phyloP scores from a whole-genome alignment of 2,888 invertebrate species.

The Meloe dianella region DNA sequence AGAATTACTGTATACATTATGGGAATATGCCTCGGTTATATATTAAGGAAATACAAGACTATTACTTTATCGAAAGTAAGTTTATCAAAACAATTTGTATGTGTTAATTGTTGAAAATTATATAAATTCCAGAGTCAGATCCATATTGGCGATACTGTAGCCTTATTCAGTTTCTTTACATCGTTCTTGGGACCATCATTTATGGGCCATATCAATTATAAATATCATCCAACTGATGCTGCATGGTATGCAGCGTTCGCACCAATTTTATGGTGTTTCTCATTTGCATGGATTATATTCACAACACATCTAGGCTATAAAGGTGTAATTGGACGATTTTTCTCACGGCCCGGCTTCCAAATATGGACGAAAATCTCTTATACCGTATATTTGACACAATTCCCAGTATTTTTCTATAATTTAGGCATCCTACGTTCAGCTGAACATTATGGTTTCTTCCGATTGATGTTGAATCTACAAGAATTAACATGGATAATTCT shows the following conservation, averaged over 20 bases:
- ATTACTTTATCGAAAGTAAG: conserved; percentile 61
- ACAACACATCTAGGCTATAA: conserved; percentile 68
- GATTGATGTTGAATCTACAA: conserved; percentile 65
- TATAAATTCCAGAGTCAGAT: conserved; percentile 58
- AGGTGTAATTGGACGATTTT: conserved; percentile 62
- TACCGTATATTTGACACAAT: conserved; percentile 73
- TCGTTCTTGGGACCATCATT: conserved; percentile 68
- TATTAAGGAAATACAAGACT: conserved; percentile 61
- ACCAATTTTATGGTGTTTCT: conserved; percentile 71
- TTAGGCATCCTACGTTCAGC: conserved; percentile 67
- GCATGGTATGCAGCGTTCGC: conserved; percentile 74
- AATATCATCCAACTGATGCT: conserved; percentile 68
- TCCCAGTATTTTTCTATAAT: conserved; percentile 74
- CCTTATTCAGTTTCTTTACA: conserved; percentile 61
- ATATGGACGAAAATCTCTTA: conserved; percentile 74
- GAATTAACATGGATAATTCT: conserved; percentile 65
- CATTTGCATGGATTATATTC: conserved; percentile 73
- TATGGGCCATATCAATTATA: conserved; percentile 69
- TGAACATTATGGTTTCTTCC: conserved; percentile 65
- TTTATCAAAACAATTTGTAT: conserved; percentile 5
- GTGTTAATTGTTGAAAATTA: conserved; percentile 29
- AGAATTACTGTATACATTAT: conserved; percentile 73
- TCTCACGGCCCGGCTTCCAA: conserved; percentile 68
- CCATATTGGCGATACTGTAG: conserved; percentile 65
- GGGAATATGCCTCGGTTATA: conserved; percentile 69